Evolutionary conservation across 1,140 invertebrate genomes (phyloP).

Genomic region (Trichogramma pretiosum): DNA sequence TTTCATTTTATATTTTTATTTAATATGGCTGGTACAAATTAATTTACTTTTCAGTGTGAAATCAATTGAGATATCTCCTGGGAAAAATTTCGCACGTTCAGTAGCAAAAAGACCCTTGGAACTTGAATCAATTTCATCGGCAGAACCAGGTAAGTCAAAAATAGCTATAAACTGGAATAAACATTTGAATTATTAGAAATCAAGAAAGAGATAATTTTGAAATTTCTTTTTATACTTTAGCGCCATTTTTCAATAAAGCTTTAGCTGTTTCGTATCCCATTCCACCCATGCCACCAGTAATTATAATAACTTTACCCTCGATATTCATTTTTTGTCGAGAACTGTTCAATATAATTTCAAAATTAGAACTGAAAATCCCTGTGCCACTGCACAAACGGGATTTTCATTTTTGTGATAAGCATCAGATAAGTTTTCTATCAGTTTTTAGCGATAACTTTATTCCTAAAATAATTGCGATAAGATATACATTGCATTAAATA

Average conservation of each 20-base stretch:
- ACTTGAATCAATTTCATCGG: background rate
- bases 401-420: too few relatives aligned
- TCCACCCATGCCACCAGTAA: conserved; percentile 38
- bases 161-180: conserved; percentile 6
- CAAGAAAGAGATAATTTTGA: too few relatives aligned
- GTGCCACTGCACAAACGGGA: too few relatives aligned
- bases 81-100: background rate
- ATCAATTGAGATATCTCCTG: conserved; percentile 2
- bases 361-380: background rate
- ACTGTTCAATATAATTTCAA: too few relatives aligned
- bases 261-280: conserved; percentile 36
- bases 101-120: background rate
- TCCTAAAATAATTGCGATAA: too few relatives aligned
- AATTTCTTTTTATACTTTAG: conserved; percentile 6
- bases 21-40: too few relatives aligned
- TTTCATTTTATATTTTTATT: background rate
- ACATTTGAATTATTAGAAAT: too few relatives aligned
- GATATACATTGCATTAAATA: too few relatives aligned
- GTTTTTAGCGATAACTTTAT: conserved; percentile 1
- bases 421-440: background rate
- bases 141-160: background rate
- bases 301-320: conserved; percentile 33
- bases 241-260: conserved; percentile 22
- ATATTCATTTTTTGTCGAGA: conserved; percentile 18
- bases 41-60: too few relatives aligned